Base-by-base conservation (phyloP, 2,888 invertebrate genomes). In the Meghimatium bilineatum region DNA sequence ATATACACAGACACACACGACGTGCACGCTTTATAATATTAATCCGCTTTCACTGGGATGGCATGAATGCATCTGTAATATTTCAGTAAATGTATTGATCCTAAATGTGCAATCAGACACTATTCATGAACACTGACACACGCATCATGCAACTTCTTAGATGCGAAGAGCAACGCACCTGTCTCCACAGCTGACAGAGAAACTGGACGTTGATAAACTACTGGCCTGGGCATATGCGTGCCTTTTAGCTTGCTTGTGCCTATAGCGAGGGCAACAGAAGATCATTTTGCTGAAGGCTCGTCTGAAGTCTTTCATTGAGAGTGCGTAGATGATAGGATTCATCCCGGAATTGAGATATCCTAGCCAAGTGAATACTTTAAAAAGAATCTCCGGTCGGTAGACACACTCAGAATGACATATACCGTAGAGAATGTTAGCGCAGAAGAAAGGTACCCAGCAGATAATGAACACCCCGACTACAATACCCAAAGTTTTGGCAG, bases 401-500 rank as follows among this genome's bases (percentile, higher is more conserved):
- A 93, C 90, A 86, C 93, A 93, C 0, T 96, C 95, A 86, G 96
- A 95, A 94, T 97, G 97, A 87, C 94, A 94, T 92, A 99, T 96
- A 32, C 98, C 98, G 74, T 97, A 97, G 91, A 98, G 94, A 83
- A 99, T 95, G 94, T 98, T 98, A 88, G 97, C 97, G 87, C 98
- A 97, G 94, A 99, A 99, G 94, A 99, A 99, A 86, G 99, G 99
- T 90, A 98, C 95, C 98, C 98, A 99, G 94, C 98, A 99, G 89
- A 98, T 96, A 92, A 98, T 98, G 93, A 98, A 98, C 88, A 97
- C 97, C 84, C 98, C 98, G 96, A 98, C 98, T 90, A 98, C 98
- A 92, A 98, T 98, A 76, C 98, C 98, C 89, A 99, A 94, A 17
- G 98, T 99, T 94, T 98, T 98, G 8, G 99, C 99, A 17, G 99